These are phyloP conservation scores for Chloropsis cyanopogon DNA, from an alignment of 2,113 vertebrate species.

Conservation along the genomic window DNA sequence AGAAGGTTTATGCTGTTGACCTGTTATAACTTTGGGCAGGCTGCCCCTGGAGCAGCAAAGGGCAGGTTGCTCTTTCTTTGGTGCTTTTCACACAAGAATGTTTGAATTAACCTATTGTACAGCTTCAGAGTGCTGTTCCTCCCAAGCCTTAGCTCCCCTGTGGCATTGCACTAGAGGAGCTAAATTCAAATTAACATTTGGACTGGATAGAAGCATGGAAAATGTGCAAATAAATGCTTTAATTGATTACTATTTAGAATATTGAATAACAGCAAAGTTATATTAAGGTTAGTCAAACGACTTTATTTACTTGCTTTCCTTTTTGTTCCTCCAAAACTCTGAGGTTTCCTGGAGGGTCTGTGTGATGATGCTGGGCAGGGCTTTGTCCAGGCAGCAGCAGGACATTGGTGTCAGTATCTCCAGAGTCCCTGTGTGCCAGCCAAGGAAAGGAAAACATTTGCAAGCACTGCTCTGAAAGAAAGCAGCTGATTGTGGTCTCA, in stretches of 20 bases:
- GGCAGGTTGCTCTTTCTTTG: background rate
- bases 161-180: background rate
- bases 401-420: background rate
- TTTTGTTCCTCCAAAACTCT: background rate
- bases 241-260: background rate
- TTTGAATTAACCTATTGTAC: background rate
- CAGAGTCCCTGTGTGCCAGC: background rate
- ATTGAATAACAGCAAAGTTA: background rate
- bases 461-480: background rate
- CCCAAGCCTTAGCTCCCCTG: background rate
- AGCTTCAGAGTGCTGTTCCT: background rate
- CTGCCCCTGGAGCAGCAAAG: background rate
- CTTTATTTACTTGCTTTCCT: background rate
- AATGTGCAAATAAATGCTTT: background rate
- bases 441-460: background rate
- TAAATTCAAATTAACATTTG: background rate
- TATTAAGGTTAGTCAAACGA: background rate
- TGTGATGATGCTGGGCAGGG: background rate
- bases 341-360: background rate
- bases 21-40: background rate
- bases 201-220: no score
- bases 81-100: background rate
- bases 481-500: constrained; percentile 22
- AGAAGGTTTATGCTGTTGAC: background rate
- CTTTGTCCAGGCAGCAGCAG: background rate